Percentiles rank a stretch among this genome's conserved stretches.
These are phyloP conservation scores for Seira sanloemensis DNA, from an alignment of 2,888 invertebrate species.

Conservation along the genomic window DNA sequence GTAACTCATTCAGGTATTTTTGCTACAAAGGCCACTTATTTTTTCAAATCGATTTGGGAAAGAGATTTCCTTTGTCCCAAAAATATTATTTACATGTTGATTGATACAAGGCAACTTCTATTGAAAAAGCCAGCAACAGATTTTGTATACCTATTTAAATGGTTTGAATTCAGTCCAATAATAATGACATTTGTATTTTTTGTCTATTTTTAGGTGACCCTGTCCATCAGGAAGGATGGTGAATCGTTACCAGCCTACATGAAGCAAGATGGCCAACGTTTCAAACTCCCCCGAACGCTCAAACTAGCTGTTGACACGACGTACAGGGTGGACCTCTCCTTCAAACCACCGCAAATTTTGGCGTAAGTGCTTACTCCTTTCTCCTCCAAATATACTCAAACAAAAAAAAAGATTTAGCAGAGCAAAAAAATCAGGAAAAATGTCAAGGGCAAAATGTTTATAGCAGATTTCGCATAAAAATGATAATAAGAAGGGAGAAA, in stretches of 20 bases:
- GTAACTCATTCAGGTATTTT: no score
- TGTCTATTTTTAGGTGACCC: constrained; percentile 75
- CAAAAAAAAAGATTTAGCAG: neutral
- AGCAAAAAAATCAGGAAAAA: neutral
- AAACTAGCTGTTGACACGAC: constrained; percentile 76
- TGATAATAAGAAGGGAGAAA: neutral
- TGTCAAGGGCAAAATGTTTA: neutral
- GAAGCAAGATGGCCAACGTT: constrained; percentile 80
- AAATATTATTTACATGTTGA: no score
- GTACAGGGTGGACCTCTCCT: constrained; percentile 78
- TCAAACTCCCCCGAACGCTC: constrained; percentile 79
- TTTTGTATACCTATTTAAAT: no score
- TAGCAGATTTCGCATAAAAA: neutral
- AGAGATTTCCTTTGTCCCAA: no score
- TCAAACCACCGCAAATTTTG: constrained; percentile 78
- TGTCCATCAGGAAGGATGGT: constrained; percentile 78
- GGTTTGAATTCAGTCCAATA: neutral
- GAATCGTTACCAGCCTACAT: constrained; percentile 78
- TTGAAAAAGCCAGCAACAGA: no score
- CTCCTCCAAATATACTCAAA: constrained; percentile 62
- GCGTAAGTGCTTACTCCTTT: constrained; percentile 77
- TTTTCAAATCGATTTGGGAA: no score
- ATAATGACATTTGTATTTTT: constrained; percentile 7
- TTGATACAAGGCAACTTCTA: no score
- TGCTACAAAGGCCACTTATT: no score